Conservation (phyloP, 2,113 vertebrate species). For the Oryzias woworae region DNA sequence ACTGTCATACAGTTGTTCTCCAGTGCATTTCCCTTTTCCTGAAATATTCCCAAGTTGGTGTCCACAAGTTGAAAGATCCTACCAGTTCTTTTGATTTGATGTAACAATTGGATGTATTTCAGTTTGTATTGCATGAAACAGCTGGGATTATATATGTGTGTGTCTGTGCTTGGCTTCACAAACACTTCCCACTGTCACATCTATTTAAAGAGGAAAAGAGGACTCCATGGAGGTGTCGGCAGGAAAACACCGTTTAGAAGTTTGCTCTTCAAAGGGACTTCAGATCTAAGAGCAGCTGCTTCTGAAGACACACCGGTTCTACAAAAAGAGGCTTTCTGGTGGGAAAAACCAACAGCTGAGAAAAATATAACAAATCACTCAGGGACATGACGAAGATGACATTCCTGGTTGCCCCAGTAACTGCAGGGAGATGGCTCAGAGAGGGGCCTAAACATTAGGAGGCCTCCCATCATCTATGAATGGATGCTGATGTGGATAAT, state of each 20-base stretch:
- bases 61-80: too few relatives aligned
- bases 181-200: background rate
- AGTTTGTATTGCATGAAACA: too few relatives aligned
- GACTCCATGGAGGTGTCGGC: slow-evolving; percentile 28
- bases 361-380: too few relatives aligned
- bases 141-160: background rate
- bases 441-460: slow-evolving; percentile 47
- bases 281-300: slow-evolving; percentile 48
- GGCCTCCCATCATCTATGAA: slow-evolving; percentile 51
- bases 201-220: slow-evolving; percentile 15
- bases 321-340: slow-evolving; percentile 27
- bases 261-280: slow-evolving; percentile 37
- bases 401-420: too few relatives aligned
- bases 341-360: slow-evolving; percentile 45
- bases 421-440: background rate
- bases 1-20: background rate
- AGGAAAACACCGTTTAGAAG: slow-evolving; percentile 52
- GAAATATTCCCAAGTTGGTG: too few relatives aligned
- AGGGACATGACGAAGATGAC: too few relatives aligned
- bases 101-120: too few relatives aligned
- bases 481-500: slow-evolving; percentile 34
- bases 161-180: background rate
- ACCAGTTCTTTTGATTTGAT: too few relatives aligned
- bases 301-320: slow-evolving; percentile 15
- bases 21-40: background rate